These are phyloP conservation scores for Microplitis mediator DNA, from an alignment of 1,140 invertebrate genomes.

Conservation along the genomic window DNA sequence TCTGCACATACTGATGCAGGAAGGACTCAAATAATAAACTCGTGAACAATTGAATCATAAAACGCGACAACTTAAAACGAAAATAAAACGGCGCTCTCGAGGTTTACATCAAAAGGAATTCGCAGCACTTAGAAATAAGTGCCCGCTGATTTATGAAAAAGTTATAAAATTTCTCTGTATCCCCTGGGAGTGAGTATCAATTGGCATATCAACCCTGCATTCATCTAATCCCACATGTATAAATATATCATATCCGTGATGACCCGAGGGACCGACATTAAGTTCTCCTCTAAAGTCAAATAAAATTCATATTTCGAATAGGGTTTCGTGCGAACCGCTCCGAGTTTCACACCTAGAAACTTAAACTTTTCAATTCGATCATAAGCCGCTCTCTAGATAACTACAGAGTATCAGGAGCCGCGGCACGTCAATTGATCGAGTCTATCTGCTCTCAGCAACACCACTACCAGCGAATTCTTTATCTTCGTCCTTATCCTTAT, in stretches of 20 bases:
- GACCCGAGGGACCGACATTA: neutral
- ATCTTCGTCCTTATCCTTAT: neutral
- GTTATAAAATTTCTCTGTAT: too few relatives aligned
- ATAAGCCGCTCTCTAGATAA: constrained; percentile 27
- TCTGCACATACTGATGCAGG: too few relatives aligned
- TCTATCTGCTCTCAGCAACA: neutral
- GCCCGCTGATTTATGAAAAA: too few relatives aligned
- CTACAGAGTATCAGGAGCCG: constrained; percentile 27
- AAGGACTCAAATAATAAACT: too few relatives aligned
- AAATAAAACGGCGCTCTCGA: too few relatives aligned
- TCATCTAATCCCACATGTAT: neutral
- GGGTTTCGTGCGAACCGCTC: constrained; percentile 20
- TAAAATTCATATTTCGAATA: constrained; percentile 10
- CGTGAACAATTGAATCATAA: too few relatives aligned
- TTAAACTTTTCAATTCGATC: constrained; percentile 30
- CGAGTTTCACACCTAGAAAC: constrained; percentile 29
- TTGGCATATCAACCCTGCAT: neutral
- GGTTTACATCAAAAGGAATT: too few relatives aligned
- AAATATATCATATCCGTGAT: constrained; percentile 14
- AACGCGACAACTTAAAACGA: too few relatives aligned
- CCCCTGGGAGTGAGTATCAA: neutral
- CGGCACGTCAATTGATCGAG: constrained; percentile 15
- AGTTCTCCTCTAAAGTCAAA: neutral
- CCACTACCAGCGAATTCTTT: neutral
- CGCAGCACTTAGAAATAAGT: too few relatives aligned